These are phyloP conservation scores for Diaphora mendica DNA, from an alignment of 2,888 invertebrate species.

Conservation along the genomic window DNA sequence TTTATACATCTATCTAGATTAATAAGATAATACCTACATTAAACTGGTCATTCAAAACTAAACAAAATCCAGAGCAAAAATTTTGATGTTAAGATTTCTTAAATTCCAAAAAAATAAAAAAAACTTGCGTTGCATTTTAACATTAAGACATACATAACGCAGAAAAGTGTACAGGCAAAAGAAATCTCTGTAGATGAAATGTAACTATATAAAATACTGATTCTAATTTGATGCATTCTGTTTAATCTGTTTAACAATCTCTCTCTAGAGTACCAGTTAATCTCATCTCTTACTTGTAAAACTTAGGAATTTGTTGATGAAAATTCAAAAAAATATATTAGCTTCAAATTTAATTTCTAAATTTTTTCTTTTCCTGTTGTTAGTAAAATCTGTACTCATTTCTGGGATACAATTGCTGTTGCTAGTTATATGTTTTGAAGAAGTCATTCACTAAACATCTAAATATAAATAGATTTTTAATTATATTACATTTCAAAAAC, in stretches of 20 bases:
- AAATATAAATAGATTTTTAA: too few relatives aligned
- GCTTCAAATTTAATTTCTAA: not conserved
- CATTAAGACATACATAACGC: too few relatives aligned
- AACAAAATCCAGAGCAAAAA: too few relatives aligned
- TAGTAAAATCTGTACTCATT: not conserved
- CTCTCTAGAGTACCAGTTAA: too few relatives aligned
- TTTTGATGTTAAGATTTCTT: not conserved
- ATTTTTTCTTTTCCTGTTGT: not conserved
- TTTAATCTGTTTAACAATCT: too few relatives aligned
- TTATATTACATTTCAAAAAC: too few relatives aligned
- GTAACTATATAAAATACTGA: too few relatives aligned
- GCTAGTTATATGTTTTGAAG: not conserved
- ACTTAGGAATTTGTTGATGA: too few relatives aligned
- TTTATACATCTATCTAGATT: not conserved
- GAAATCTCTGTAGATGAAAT: not conserved
- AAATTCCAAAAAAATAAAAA: not conserved
- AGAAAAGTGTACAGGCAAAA: not conserved
- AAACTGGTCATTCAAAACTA: not conserved
- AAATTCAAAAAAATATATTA: too few relatives aligned
- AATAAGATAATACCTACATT: not conserved
- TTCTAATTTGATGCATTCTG: too few relatives aligned
- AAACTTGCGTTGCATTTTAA: not conserved
- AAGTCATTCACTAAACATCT: too few relatives aligned
- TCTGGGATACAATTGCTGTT: not conserved
- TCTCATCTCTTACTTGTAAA: too few relatives aligned